Evolutionary conservation across 2,888 invertebrate genomes (phyloP).

Genomic region (Cataglyphis altisquamis): DNA sequence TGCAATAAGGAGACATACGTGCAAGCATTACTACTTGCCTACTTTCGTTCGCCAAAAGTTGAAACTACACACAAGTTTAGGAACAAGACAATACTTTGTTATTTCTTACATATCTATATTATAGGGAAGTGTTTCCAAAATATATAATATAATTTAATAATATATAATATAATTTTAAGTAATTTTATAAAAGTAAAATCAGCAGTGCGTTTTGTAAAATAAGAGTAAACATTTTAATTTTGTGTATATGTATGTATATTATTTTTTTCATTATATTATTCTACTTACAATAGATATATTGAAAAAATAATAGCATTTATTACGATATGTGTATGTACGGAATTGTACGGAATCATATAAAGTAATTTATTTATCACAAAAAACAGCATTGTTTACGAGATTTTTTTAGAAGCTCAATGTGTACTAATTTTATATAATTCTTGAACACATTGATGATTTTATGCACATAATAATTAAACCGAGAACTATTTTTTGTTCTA

Average conservation of each 20-base stretch:
- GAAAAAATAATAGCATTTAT: neutral
- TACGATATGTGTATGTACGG: neutral
- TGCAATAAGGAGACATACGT: conserved; percentile 47
- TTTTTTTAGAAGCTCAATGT: neutral
- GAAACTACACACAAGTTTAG: conserved; percentile 22
- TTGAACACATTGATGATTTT: neutral
- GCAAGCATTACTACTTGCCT: conserved; percentile 43
- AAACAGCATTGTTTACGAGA: neutral
- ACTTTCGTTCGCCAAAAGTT: conserved; percentile 44
- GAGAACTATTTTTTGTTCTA: conserved; percentile 11
- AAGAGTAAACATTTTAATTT: neutral
- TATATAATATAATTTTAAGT: neutral
- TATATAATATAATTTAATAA: neutral
- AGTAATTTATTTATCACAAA: conserved; percentile 5
- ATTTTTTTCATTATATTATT: neutral
- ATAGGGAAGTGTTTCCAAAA: neutral
- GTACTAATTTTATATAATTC: conserved; percentile 5
- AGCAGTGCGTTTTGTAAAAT: neutral
- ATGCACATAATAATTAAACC: conserved; percentile 26
- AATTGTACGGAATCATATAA: neutral
- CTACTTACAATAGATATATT: neutral
- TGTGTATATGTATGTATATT: conserved; percentile 2
- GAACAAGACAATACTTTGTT: conserved; percentile 36
- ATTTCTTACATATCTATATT: conserved; percentile 39
- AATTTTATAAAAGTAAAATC: neutral